Evolutionary conservation across 2,113 vertebrate genomes (phyloP).

Genomic region (Colossoma macropomum): DNA sequence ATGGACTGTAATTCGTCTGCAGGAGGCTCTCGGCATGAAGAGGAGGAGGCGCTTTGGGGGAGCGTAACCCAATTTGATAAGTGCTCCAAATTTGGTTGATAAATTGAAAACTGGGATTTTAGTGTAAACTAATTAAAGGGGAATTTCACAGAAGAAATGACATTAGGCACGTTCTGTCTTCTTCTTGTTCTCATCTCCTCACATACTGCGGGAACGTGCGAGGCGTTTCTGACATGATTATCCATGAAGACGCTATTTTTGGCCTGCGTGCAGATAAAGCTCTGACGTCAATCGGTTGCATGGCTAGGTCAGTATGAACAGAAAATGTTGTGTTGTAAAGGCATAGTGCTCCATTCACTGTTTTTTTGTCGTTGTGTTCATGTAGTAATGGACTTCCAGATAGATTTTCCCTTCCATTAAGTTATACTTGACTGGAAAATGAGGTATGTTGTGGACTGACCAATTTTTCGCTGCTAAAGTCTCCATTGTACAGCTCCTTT

Average conservation of each 20-base stretch:
- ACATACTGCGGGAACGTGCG: not conserved
- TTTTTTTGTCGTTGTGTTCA: too few relatives aligned
- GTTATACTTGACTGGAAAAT: not conserved
- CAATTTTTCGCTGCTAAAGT: not conserved
- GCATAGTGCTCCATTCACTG: too few relatives aligned
- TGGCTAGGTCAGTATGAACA: not conserved
- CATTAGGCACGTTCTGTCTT: not conserved
- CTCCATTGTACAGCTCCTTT: not conserved
- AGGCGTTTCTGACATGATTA: not conserved
- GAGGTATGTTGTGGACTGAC: not conserved
- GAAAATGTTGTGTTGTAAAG: not conserved
- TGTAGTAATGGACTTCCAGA: too few relatives aligned
- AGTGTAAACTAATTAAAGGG: constrained; percentile 20
- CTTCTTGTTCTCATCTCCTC: not conserved
- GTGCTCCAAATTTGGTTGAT: constrained; percentile 11
- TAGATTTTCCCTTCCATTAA: too few relatives aligned
- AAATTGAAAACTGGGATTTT: constrained; percentile 28
- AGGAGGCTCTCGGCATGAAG: not conserved
- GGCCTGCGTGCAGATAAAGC: not conserved
- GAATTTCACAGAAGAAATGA: not conserved
- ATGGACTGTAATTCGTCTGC: not conserved
- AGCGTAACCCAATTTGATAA: constrained; percentile 17
- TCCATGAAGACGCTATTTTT: not conserved
- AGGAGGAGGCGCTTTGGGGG: not conserved
- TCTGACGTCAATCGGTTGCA: not conserved